A percentile compares a stretch with the other conserved stretches of the same genome.
These are phyloP conservation scores for Odontamblyopus rebecca DNA, from an alignment of 2,797 vertebrate species.

Conservation along the genomic window DNA sequence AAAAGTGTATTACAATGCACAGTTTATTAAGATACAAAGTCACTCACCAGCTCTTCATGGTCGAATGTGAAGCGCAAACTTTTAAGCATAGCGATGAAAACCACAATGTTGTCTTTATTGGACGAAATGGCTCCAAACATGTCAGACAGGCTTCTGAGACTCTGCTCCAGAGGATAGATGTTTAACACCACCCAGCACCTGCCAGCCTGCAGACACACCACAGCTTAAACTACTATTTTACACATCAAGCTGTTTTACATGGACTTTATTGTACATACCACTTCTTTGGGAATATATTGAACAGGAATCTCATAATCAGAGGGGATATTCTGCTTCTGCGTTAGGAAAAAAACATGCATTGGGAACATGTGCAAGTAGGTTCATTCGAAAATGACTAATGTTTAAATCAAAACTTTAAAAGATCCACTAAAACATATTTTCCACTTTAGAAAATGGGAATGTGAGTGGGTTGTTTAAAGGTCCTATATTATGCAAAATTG, in stretches of 20 bases:
- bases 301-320: constrained; percentile 81
- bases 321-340: constrained; percentile 82
- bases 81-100: constrained; percentile 80
- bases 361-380: background rate
- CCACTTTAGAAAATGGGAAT: no score
- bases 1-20: no score
- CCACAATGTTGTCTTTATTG: constrained; percentile 77
- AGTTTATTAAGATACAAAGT: background rate
- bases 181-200: constrained; percentile 81
- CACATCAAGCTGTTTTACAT: background rate
- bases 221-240: background rate
- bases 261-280: constrained; percentile 65
- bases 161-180: constrained; percentile 79
- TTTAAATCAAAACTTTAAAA: background rate
- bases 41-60: constrained; percentile 75
- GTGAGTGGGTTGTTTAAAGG: no score
- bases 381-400: background rate
- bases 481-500: no score
- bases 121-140: constrained; percentile 78
- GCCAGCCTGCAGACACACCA: constrained; percentile 64
- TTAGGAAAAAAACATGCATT: constrained; percentile 1
- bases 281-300: constrained; percentile 77
- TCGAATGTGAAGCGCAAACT: constrained; percentile 77
- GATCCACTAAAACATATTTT: no score
- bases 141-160: constrained; percentile 71